Base-by-base conservation (phyloP, 2,797 vertebrate genomes). In the Sphenodon punctatus region DNA sequence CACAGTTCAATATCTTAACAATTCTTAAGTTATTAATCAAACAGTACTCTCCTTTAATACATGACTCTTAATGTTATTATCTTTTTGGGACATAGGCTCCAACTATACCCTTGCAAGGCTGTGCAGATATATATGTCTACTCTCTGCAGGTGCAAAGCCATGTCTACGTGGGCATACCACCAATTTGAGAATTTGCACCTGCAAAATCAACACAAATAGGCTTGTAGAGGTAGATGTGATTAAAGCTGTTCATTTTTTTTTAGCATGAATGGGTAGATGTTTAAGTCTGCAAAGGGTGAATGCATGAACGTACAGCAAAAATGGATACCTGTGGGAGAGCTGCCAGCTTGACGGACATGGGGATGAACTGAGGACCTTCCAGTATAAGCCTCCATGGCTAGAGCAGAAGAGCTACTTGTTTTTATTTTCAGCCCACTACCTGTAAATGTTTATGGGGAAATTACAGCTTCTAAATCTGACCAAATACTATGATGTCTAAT, bases 301-400 rank as follows among this genome's bases (percentile, higher is more conserved):
- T 63, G 78, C 5, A 84, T 78, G 36, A 84, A 84, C 86, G 87
- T 82, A 85, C 38, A 84, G 27, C 64, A 30, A 78, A 86, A 89
- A 73, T 69, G 77, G 90, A 58, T 53, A 78, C 85, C n/a, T n/a
- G n/a, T n/a, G n/a, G n/a, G n/a, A n/a, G n/a, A n/a, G n/a, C n/a
- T n/a, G n/a, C n/a, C n/a, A n/a, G n/a, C n/a, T n/a, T n/a, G n/a
- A n/a, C n/a, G n/a, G n/a, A n/a, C n/a, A n/a, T n/a, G n/a, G n/a
- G n/a, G n/a, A n/a, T n/a, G n/a, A n/a, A n/a, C n/a, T n/a, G n/a
- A n/a, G n/a, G n/a, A n/a, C n/a, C n/a, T n/a, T n/a, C n/a, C n/a
- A n/a, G n/a, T 15, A 30, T 5, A 14, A 32, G 9, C 10, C 1
- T 0, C 4, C 15, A 70, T 63, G 22, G 45, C 27, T 32, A 46